Percentiles rank a stretch among this genome's conserved stretches.
Evolutionary conservation across 2,888 invertebrate species (phyloP).

Genomic region (Acleris sparsana): DNA sequence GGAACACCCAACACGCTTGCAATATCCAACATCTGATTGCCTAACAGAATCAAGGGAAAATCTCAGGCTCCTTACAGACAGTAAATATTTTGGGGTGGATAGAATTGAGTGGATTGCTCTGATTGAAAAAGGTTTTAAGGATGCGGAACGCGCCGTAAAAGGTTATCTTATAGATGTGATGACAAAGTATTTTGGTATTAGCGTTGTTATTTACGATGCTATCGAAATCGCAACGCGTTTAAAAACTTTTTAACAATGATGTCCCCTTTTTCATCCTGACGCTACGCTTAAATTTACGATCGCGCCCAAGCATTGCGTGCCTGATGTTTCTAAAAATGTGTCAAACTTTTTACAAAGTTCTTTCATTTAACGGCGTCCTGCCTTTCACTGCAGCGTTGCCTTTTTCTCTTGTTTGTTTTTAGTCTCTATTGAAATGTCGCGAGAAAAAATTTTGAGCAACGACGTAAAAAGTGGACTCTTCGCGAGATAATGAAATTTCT

Average conservation of each 20-base stretch:
- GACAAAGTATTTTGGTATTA: slow-evolving; percentile 46
- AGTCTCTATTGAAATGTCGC: slow-evolving; percentile 77
- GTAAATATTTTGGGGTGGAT: slow-evolving; percentile 47
- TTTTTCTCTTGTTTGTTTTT: slow-evolving; percentile 79
- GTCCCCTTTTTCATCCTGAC: slow-evolving; percentile 81
- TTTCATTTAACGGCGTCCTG: slow-evolving; percentile 79
- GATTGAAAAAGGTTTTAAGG: slow-evolving; percentile 39
- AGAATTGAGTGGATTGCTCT: slow-evolving; percentile 38
- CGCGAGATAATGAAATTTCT: slow-evolving; percentile 69
- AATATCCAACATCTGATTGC: slow-evolving; percentile 77
- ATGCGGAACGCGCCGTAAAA: slow-evolving; percentile 23
- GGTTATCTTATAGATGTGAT: slow-evolving; percentile 23
- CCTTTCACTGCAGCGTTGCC: slow-evolving; percentile 76
- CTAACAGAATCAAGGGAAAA: slow-evolving; percentile 65
- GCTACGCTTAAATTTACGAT: slow-evolving; percentile 79
- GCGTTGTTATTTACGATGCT: slow-evolving; percentile 58
- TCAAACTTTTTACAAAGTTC: slow-evolving; percentile 83
- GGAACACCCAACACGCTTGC: slow-evolving; percentile 56
- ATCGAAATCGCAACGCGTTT: slow-evolving; percentile 66
- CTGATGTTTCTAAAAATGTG: slow-evolving; percentile 83
- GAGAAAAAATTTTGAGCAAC: slow-evolving; percentile 65
- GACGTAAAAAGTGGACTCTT: slow-evolving; percentile 65
- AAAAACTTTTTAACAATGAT: slow-evolving; percentile 80
- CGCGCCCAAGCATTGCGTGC: slow-evolving; percentile 76
- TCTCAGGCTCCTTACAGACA: slow-evolving; percentile 55